Evolutionary conservation across 2,888 invertebrate genomes (phyloP).

Genomic region (Octonoba sinensis): DNA sequence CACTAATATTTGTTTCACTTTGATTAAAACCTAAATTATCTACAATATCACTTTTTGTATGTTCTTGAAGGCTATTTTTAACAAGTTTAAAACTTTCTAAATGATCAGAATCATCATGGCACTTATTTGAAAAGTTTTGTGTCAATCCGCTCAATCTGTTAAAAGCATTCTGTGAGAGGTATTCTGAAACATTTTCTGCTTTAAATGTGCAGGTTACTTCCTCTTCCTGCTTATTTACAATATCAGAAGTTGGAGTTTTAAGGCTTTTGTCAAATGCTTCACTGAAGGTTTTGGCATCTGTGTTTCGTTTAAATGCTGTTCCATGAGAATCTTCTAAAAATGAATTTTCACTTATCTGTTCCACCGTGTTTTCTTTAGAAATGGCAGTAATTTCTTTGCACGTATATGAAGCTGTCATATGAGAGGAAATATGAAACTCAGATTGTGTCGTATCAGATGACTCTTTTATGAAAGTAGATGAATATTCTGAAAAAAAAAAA

Average conservation of each 20-base stretch:
- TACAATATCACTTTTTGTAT: constrained; percentile 2
- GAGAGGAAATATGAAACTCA: constrained; percentile 8
- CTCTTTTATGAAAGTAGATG: constrained; percentile 17
- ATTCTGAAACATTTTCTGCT: neutral
- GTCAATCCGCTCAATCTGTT: neutral
- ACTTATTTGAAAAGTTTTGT: neutral
- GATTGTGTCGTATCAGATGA: constrained; percentile 13
- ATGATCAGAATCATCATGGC: neutral
- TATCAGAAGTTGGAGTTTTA: neutral
- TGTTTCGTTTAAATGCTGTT: neutral
- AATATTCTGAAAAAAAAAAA: constrained; percentile 37
- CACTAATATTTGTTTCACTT: constrained; percentile 4
- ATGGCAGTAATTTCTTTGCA: constrained; percentile 26
- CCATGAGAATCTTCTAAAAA: constrained; percentile 8
- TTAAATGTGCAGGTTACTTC: no score
- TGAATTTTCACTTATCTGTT: constrained; percentile 14
- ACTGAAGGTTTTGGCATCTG: no score
- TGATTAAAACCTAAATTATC: neutral
- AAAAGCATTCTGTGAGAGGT: neutral
- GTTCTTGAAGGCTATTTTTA: constrained; percentile 10
- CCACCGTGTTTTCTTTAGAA: constrained; percentile 13
- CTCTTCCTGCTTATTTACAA: neutral
- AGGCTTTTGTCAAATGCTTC: no score
- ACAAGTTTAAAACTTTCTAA: constrained; percentile 14
- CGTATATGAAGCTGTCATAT: constrained; percentile 21